Evolutionary conservation across 1,140 invertebrate genomes (phyloP).

Genomic region (Ceratoteleas bidentatus): DNA sequence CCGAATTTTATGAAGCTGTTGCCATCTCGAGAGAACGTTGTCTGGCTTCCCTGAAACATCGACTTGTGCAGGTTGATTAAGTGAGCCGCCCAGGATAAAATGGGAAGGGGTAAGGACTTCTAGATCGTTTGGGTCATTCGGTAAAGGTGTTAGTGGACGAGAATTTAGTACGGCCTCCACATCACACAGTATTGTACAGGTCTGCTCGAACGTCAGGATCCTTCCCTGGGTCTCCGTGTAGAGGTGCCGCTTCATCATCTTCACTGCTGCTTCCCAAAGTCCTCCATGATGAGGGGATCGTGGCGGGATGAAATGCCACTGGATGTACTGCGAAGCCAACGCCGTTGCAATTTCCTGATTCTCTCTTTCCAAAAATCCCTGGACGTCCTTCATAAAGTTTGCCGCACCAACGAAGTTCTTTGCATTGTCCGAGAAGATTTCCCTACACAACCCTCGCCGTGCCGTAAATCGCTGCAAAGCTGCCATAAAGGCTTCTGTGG

Average conservation of each 20-base stretch:
- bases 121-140: conserved; percentile 44
- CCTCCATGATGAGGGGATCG: neutral
- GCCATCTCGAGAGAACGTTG: conserved; percentile 23
- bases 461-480: neutral
- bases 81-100: neutral
- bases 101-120: conserved; percentile 53
- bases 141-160: conserved; percentile 44
- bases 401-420: neutral
- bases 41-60: neutral
- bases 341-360: neutral
- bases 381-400: neutral
- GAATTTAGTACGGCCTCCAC: conserved; percentile 13
- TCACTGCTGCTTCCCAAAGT: neutral
- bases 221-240: neutral
- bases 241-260: neutral
- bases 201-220: neutral
- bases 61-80: conserved; percentile 24
- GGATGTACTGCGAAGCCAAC: neutral
- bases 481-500: neutral
- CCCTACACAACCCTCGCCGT: neutral
- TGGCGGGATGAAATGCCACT: neutral
- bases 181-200: neutral
- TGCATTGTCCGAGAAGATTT: neutral
- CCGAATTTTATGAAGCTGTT: conserved; percentile 43
- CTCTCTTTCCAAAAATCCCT: neutral